These are phyloP conservation scores for Drepana falcataria DNA, from an alignment of 2,888 invertebrate genomes.

Conservation along the genomic window DNA sequence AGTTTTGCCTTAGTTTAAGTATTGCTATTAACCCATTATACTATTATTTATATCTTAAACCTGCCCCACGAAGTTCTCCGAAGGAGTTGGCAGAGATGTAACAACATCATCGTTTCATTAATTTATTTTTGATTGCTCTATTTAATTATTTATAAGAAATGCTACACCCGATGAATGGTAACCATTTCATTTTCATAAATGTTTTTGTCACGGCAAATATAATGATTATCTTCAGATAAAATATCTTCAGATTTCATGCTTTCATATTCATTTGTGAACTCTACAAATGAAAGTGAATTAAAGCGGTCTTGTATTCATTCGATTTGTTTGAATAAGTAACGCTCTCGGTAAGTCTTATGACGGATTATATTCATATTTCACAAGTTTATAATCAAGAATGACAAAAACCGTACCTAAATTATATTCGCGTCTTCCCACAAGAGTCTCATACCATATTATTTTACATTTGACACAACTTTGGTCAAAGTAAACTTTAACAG, in stretches of 20 bases:
- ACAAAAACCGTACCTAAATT: too few species aligned
- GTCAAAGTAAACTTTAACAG: too few species aligned
- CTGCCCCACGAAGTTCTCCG: too few species aligned
- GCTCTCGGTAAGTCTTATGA: not conserved
- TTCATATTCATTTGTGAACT: not conserved
- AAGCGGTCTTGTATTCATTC: not conserved
- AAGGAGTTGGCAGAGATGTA: too few species aligned
- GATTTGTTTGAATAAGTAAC: not conserved
- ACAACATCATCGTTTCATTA: too few species aligned
- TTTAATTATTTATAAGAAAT: not conserved
- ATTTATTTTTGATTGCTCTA: too few species aligned
- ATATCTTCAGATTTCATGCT: not conserved
- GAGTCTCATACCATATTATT: too few species aligned
- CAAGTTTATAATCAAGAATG: too few species aligned
- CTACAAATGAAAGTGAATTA: not conserved
- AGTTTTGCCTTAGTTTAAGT: not conserved
- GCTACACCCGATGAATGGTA: not conserved
- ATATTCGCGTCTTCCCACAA: too few species aligned
- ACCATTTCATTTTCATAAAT: not conserved
- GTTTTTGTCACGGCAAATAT: too few species aligned
- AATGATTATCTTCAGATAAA: not conserved
- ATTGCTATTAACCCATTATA: not conserved
- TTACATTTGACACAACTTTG: too few species aligned
- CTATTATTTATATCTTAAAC: not conserved
- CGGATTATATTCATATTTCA: too few species aligned